Conservation (phyloP, 2,797 vertebrate species). For the Sebastes iracundus region DNA sequence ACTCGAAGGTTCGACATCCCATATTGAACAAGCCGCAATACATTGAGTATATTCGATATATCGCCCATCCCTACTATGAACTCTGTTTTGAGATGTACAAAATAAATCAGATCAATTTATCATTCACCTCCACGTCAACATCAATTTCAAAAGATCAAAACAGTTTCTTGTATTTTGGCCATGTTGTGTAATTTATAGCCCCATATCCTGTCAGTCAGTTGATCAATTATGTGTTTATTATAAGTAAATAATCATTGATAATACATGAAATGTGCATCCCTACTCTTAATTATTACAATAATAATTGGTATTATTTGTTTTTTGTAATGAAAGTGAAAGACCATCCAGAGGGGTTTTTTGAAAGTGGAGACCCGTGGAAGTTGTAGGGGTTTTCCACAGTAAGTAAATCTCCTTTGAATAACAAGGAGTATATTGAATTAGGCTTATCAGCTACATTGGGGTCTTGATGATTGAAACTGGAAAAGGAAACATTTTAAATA, state of each 20-base stretch:
- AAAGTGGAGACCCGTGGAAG: not conserved
- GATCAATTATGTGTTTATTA: not conserved
- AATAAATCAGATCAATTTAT: not conserved
- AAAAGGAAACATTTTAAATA: not conserved
- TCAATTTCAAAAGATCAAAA: not conserved
- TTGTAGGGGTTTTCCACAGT: conserved; percentile 3
- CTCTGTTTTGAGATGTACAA: not conserved
- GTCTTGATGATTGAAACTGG: not conserved
- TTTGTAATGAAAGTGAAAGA: not conserved
- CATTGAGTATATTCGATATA: no score
- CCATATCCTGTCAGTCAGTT: no score
- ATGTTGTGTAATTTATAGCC: not conserved
- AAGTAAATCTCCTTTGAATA: not conserved
- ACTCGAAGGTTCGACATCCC: no score
- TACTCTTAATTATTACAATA: no score
- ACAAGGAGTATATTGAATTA: not conserved
- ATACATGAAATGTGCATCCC: not conserved
- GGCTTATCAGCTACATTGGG: not conserved
- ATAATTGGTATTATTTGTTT: not conserved
- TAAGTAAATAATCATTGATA: not conserved
- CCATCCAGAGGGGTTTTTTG: not conserved
- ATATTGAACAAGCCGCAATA: no score
- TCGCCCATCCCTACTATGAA: not conserved
- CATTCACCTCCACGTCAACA: no score
- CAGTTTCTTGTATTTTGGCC: not conserved